These are phyloP conservation scores for Drosophila asahinai DNA, from an alignment of 1,140 invertebrate genomes.

Conservation along the genomic window DNA sequence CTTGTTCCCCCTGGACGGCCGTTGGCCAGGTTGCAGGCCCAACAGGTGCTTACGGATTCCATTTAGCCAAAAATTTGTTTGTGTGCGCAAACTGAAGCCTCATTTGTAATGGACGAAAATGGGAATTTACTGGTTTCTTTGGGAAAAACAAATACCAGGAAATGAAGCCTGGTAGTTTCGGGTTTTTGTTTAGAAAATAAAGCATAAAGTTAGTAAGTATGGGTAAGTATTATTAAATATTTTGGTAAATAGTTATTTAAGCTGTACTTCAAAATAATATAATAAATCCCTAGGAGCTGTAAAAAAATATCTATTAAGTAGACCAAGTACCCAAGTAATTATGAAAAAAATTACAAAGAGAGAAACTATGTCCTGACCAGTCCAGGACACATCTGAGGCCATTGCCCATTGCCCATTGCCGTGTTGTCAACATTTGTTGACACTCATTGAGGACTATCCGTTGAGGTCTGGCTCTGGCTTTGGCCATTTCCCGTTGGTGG, in stretches of 20 bases:
- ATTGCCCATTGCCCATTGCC: slow-evolving; percentile 8
- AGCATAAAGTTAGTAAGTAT: neutral
- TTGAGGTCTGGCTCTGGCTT: slow-evolving; percentile 48
- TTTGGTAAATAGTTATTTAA: neutral
- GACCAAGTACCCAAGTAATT: neutral
- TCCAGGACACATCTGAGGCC: neutral
- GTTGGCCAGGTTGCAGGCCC: slow-evolving; percentile 28
- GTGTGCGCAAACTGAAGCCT: slow-evolving; percentile 17
- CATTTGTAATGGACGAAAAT: neutral
- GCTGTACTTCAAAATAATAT: neutral
- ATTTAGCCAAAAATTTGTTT: slow-evolving; percentile 24
- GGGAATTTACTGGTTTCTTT: neutral
- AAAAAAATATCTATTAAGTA: neutral
- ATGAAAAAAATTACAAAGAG: neutral
- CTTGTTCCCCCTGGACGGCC: slow-evolving; percentile 15
- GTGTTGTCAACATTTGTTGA: slow-evolving; percentile 58
- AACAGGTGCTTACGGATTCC: slow-evolving; percentile 39
- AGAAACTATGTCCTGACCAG: neutral
- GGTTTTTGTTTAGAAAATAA: neutral
- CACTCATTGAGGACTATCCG: slow-evolving; percentile 72
- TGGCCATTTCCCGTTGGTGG: slow-evolving; percentile 40
- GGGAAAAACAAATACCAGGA: slow-evolving; percentile 3
- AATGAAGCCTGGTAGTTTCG: no score
- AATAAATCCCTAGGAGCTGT: neutral
- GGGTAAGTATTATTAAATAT: neutral